A percentile compares a stretch with the other conserved stretches of the same genome.
Evolutionary conservation across 2,113 vertebrate genomes (phyloP).

Genomic region (Atrichornis clamosus): DNA sequence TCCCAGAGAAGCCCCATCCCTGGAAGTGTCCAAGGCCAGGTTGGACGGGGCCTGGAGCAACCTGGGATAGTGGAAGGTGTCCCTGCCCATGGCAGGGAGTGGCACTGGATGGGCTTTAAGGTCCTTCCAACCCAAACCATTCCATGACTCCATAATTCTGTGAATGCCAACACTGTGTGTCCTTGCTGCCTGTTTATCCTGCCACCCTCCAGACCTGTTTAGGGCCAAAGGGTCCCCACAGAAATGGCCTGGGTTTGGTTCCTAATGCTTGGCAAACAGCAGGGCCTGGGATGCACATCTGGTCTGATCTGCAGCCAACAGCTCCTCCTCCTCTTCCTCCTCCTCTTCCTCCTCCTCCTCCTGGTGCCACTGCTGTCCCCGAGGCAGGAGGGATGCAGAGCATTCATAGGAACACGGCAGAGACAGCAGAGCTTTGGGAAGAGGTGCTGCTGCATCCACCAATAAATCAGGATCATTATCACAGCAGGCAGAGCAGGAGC

Average conservation of each 20-base stretch:
- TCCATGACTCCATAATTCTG: background rate
- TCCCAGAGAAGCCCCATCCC: background rate
- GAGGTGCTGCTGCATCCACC: background rate
- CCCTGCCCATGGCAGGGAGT: too few species aligned
- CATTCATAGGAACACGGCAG: background rate
- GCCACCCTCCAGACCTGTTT: background rate
- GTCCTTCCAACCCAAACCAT: background rate
- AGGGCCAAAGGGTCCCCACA: background rate
- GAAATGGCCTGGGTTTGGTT: background rate
- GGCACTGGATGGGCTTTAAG: too few species aligned
- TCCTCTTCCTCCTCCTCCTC: background rate
- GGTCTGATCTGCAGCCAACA: background rate
- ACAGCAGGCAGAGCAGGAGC: background rate
- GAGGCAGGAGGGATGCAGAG: background rate
- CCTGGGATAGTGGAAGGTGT: too few species aligned
- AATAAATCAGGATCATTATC: slow-evolving; percentile 17
- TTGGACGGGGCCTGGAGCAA: too few species aligned
- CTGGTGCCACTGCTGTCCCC: background rate
- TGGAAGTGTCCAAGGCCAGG: too few species aligned
- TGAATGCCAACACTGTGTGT: rapidly evolving
- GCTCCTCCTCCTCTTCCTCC: background rate
- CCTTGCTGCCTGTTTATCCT: background rate
- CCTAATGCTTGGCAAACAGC: background rate
- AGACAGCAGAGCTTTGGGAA: background rate
- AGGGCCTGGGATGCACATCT: background rate